Conservation (phyloP, 2,888 invertebrate genomes). For the Phasia obesa region DNA sequence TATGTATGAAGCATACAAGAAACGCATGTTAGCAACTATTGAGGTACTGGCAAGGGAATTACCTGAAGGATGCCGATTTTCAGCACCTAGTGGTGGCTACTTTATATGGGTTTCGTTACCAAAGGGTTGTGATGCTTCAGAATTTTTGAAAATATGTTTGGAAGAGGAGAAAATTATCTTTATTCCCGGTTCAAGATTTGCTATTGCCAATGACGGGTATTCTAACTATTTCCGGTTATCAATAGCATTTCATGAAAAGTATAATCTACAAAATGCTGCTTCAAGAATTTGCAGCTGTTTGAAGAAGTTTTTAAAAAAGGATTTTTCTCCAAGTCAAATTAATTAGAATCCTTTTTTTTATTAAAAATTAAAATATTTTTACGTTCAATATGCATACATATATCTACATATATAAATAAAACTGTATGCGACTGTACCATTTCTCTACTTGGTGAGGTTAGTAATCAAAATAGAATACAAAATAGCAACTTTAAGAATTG, state of each 20-base stretch:
- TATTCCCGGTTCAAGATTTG: slow-evolving; percentile 82
- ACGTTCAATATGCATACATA: too few species aligned
- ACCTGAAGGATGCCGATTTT: slow-evolving; percentile 82
- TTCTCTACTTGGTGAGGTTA: too few species aligned
- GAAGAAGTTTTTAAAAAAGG: slow-evolving; percentile 75
- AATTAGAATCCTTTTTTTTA: too few species aligned
- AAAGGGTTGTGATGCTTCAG: slow-evolving; percentile 76
- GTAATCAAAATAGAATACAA: too few species aligned
- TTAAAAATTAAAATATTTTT: too few species aligned
- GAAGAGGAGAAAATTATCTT: slow-evolving; percentile 82
- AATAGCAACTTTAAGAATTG: too few species aligned
- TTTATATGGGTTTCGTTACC: slow-evolving; percentile 86
- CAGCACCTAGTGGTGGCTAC: slow-evolving; percentile 84
- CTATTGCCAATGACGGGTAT: slow-evolving; percentile 76
- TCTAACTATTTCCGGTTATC: slow-evolving; percentile 83
- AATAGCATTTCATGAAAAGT: slow-evolving; percentile 83
- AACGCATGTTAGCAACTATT: slow-evolving; percentile 82
- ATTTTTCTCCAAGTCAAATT: not conserved
- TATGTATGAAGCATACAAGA: slow-evolving; percentile 81
- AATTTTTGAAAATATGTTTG: slow-evolving; percentile 82
- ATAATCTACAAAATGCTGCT: slow-evolving; percentile 79
- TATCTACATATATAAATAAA: too few species aligned
- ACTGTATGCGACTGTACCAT: too few species aligned
- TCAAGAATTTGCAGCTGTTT: slow-evolving; percentile 81
- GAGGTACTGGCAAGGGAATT: slow-evolving; percentile 81